Conservation (phyloP, 2,797 vertebrate genomes). For the Mycteria americana region DNA sequence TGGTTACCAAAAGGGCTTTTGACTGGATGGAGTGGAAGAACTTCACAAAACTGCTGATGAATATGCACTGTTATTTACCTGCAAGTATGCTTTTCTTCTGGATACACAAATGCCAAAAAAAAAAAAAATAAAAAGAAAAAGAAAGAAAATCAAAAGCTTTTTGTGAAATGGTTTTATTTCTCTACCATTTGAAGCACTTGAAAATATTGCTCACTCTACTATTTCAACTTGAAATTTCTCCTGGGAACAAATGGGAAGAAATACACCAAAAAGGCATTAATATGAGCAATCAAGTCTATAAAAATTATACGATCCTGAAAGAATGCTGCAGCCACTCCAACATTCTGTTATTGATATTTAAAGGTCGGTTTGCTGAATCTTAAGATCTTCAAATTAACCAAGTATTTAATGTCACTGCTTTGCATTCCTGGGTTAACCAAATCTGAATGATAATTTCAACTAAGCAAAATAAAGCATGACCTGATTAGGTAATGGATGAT, state of each 20-base stretch:
- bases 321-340: slow-evolving; percentile 21
- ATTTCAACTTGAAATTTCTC: slow-evolving; percentile 1
- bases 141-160: background rate
- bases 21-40: background rate
- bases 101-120: background rate
- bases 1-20: background rate
- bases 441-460: slow-evolving; percentile 17
- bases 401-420: slow-evolving; percentile 13
- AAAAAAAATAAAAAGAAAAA: background rate
- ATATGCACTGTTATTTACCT: background rate
- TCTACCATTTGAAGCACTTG: background rate
- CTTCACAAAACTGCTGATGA: background rate
- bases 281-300: background rate
- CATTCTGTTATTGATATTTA: slow-evolving; percentile 15
- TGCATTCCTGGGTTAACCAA: slow-evolving; percentile 45
- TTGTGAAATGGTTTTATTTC: background rate
- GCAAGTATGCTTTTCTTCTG: background rate
- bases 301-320: background rate
- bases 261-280: background rate
- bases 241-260: background rate
- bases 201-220: background rate
- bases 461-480: slow-evolving; percentile 31
- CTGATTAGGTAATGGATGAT: slow-evolving; percentile 15
- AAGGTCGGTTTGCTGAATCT: background rate
- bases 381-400: slow-evolving; percentile 26